Conservation (phyloP, 2,888 invertebrate genomes). For the Calameuta pallipes region DNA sequence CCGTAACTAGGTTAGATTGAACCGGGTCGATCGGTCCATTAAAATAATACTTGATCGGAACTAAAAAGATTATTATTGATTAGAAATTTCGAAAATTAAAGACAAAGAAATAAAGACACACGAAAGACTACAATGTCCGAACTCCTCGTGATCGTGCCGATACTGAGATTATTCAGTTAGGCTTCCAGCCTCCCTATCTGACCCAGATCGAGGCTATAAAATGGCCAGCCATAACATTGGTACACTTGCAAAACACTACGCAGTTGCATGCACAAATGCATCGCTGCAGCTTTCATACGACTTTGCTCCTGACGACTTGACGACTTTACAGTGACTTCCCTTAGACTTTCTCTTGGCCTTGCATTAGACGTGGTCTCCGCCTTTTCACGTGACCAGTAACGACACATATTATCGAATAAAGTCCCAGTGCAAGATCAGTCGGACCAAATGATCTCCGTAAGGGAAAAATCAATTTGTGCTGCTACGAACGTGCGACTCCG, state of each 20-base stretch:
- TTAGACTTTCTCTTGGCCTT: not conserved
- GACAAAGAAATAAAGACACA: not conserved
- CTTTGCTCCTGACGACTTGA: not conserved
- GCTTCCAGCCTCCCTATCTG: conserved; percentile 27
- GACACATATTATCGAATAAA: not conserved
- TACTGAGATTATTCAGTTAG: not conserved
- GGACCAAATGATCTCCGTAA: not conserved
- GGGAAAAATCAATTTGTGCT: conserved; percentile 31
- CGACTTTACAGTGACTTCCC: not conserved
- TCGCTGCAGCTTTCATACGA: not conserved
- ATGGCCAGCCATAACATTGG: conserved; percentile 43
- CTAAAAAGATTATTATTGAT: not conserved
- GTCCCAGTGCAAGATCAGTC: not conserved
- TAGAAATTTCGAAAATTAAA: not conserved
- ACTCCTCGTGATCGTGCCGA: not conserved
- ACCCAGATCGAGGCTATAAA: conserved; percentile 49
- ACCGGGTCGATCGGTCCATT: not conserved
- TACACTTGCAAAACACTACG: conserved; percentile 19
- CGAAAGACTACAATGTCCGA: not conserved
- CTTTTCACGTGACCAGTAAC: not conserved
- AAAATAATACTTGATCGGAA: not conserved
- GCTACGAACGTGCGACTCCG: conserved; percentile 22
- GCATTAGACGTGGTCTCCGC: not conserved
- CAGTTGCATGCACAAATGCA: conserved; percentile 6
- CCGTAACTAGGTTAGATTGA: not conserved